These are phyloP conservation scores for Heterotis niloticus DNA, from an alignment of 2,113 vertebrate species.

Conservation along the genomic window DNA sequence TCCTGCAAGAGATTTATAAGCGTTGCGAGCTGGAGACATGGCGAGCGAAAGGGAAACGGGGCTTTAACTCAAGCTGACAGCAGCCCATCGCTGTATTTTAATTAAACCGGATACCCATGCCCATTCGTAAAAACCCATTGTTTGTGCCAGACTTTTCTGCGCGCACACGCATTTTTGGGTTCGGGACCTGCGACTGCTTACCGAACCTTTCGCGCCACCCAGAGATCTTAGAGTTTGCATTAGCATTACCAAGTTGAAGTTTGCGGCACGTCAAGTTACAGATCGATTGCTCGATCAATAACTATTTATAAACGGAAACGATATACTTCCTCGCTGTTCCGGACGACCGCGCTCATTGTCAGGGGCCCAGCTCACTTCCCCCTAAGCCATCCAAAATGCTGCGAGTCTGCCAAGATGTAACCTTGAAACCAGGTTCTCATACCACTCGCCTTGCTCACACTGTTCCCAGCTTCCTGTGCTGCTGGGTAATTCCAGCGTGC, in stretches of 20 bases:
- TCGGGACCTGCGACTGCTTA: not conserved
- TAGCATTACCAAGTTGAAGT: not conserved
- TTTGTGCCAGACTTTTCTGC: not conserved
- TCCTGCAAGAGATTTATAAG: not conserved
- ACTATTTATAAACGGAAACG: constrained; percentile 29
- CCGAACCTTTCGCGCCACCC: not conserved
- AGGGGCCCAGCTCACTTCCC: not conserved
- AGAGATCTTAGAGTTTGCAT: not conserved
- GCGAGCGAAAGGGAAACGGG: not conserved
- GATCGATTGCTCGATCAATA: constrained; percentile 23
- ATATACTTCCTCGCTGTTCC: constrained; percentile 9
- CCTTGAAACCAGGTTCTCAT: constrained; percentile 4
- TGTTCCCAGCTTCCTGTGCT: not conserved
- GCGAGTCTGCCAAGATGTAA: not conserved
- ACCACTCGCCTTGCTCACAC: too few relatives aligned
- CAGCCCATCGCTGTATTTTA: not conserved
- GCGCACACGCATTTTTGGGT: not conserved
- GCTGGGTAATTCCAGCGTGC: not conserved
- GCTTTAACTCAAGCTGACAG: not conserved
- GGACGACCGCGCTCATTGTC: not conserved
- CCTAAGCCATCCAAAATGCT: constrained; percentile 3
- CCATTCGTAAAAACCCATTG: not conserved
- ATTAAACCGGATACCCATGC: not conserved
- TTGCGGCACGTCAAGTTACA: constrained; percentile 18
- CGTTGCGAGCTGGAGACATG: not conserved